These are phyloP conservation scores for Carassius auratus DNA, from an alignment of 2,113 vertebrate species.

Conservation along the genomic window DNA sequence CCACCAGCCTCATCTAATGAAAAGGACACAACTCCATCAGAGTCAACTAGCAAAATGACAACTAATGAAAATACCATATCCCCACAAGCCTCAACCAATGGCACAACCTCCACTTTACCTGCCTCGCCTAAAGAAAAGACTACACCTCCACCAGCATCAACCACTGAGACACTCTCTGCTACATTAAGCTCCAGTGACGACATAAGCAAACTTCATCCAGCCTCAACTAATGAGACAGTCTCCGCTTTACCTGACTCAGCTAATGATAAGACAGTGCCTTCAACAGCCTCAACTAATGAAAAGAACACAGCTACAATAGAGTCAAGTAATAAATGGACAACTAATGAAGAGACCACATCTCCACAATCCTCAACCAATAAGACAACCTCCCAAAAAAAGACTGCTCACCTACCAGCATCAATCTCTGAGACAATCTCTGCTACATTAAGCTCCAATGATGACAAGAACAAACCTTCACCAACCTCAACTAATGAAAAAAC, in stretches of 20 bases:
- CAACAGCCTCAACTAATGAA: neutral
- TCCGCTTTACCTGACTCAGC: neutral
- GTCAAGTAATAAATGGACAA: neutral
- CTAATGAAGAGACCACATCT: neutral
- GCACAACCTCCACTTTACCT: neutral
- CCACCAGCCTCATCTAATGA: neutral
- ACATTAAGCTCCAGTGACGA: neutral
- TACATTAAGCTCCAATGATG: neutral
- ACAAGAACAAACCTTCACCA: neutral
- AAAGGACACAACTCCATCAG: neutral
- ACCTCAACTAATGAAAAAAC: neutral
- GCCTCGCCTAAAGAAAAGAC: neutral
- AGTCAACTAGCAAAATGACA: neutral
- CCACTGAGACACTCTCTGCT: neutral
- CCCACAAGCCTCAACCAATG: neutral
- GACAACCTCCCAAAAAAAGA: neutral
- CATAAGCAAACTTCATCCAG: neutral
- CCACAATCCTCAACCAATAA: neutral
- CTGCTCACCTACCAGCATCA: neutral
- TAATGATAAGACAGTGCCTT: neutral
- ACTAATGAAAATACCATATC: neutral
- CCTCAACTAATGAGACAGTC: conserved; percentile 24
- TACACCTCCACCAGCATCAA: neutral
- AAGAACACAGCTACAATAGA: too few relatives aligned
- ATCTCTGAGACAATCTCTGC: neutral